Evolutionary conservation across 2,888 invertebrate species (phyloP).

Genomic region (Lasioglossum zephyrum): DNA sequence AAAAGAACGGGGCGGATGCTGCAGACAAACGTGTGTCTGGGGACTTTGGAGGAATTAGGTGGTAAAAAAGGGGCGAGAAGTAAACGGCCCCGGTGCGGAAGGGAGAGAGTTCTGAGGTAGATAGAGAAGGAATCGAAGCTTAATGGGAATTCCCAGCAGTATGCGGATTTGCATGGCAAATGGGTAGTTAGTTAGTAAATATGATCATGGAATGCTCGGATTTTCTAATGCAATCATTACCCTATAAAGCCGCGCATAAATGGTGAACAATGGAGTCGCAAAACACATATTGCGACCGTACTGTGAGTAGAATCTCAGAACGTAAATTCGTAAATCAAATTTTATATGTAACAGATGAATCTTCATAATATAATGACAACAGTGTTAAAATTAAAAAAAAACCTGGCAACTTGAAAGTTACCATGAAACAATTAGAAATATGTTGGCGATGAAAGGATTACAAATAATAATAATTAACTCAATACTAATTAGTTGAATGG

Average conservation of each 20-base stretch:
- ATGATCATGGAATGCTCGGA: conserved; percentile 41
- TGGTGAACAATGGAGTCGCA: conserved; percentile 6
- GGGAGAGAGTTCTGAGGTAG: not conserved
- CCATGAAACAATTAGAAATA: not conserved
- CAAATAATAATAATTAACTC: too few relatives aligned
- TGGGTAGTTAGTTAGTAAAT: conserved; percentile 63
- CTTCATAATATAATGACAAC: not conserved
- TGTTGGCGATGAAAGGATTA: not conserved
- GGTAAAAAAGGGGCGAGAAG: conserved; percentile 22
- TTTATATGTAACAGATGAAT: not conserved
- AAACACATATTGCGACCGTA: not conserved
- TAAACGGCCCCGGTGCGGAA: not conserved
- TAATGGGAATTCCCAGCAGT: conserved; percentile 45
- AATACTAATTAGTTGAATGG: too few relatives aligned
- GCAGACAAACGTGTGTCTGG: conserved; percentile 48
- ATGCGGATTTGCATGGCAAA: conserved; percentile 58
- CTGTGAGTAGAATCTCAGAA: not conserved
- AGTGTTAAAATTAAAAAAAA: not conserved
- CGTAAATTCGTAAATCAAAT: not conserved
- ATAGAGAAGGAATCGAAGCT: conserved; percentile 46
- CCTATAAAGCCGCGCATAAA: conserved; percentile 15
- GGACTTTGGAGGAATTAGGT: conserved; percentile 51
- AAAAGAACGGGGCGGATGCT: not conserved
- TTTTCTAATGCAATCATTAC: conserved; percentile 30
- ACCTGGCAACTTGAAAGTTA: not conserved